These are phyloP conservation scores for Macrophya annulata DNA, from an alignment of 2,888 invertebrate species.

Conservation along the genomic window DNA sequence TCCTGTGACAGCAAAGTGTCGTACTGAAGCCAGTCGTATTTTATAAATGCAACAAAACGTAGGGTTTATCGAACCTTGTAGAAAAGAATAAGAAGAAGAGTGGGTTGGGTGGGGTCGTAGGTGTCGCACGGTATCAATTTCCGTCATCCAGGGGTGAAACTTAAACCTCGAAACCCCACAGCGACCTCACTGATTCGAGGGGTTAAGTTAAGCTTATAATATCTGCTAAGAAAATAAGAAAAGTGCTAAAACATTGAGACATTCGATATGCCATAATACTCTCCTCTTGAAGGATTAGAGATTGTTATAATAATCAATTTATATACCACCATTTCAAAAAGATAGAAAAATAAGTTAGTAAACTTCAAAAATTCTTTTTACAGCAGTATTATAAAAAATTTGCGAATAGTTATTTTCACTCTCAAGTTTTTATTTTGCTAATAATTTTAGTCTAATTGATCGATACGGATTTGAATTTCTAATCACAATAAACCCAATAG, in stretches of 20 bases:
- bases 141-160: conserved; percentile 67
- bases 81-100: background rate
- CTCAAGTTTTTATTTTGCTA: no score
- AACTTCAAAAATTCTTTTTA: no score
- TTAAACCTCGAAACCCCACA: conserved; percentile 73
- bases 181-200: conserved; percentile 69
- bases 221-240: conserved; percentile 25
- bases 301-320: background rate
- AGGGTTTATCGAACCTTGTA: conserved; percentile 9
- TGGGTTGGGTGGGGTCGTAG: conserved; percentile 18
- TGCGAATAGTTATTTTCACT: no score
- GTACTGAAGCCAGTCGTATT: background rate
- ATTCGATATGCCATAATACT: background rate
- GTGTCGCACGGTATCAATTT: conserved; percentile 68
- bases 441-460: no score
- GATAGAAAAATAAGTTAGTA: no score
- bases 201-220: conserved; percentile 70
- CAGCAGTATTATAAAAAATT: no score
- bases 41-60: background rate
- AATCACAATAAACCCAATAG: background rate
- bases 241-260: conserved; percentile 43
- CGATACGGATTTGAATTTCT: no score
- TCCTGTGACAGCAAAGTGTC: background rate
- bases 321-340: background rate
- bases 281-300: background rate